Evolutionary conservation across 1,140 invertebrate species (phyloP).

Genomic region (Polypedilum pembai): DNA sequence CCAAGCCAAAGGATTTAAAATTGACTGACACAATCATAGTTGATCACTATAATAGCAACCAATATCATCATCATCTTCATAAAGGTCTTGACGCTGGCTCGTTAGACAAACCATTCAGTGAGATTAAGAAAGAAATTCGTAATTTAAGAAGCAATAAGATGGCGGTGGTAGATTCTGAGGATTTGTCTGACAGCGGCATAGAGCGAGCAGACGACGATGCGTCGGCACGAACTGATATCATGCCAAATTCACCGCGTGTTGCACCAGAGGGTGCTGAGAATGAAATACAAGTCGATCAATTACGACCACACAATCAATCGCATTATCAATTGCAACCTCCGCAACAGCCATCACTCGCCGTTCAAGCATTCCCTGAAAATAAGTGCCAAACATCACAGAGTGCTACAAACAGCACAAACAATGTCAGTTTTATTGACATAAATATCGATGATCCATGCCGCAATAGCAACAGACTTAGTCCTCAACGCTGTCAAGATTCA

Average conservation of each 20-base stretch:
- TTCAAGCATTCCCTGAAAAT: not conserved
- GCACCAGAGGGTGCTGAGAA: not conserved
- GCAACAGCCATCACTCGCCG: not conserved
- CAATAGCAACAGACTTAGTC: slow-evolving; percentile 6
- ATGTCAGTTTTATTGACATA: slow-evolving; percentile 11
- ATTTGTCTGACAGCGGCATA: slow-evolving; percentile 18
- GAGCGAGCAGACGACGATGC: not conserved
- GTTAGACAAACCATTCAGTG: not conserved
- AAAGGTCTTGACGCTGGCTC: not conserved
- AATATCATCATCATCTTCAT: slow-evolving; percentile 11
- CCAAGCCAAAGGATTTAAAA: slow-evolving; percentile 25
- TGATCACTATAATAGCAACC: not conserved
- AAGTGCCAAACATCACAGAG: slow-evolving; percentile 19
- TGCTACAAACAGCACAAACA: not conserved
- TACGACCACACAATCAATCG: not conserved
- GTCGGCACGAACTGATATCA: not conserved
- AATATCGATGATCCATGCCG: not conserved
- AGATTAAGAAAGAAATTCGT: slow-evolving; percentile 1
- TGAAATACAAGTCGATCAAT: slow-evolving; percentile 15
- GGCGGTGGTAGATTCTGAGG: not conserved
- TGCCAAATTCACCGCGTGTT: not conserved
- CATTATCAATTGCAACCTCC: not conserved
- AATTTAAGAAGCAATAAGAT: slow-evolving; percentile 26
- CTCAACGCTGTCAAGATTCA: slow-evolving; percentile 10
- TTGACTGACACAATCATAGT: slow-evolving; percentile 1